phyloP scores from a whole-genome alignment of 2,888 invertebrate species.

The Amphiduros pacificus region DNA sequence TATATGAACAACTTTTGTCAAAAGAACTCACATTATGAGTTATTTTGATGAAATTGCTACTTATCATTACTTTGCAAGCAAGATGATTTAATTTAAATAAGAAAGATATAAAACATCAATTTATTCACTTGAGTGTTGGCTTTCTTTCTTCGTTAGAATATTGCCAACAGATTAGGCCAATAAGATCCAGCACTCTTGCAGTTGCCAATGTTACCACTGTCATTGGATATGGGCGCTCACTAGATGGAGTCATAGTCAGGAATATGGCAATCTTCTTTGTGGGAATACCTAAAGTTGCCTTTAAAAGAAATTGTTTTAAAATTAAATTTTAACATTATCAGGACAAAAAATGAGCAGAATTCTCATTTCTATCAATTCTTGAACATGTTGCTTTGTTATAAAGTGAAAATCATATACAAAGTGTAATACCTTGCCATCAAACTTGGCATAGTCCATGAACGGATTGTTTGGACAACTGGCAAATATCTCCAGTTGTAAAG shows the following conservation, averaged over 20 bases:
- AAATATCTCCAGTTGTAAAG: slow-evolving; percentile 76
- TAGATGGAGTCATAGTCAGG: slow-evolving; percentile 81
- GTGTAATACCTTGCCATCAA: slow-evolving; percentile 74
- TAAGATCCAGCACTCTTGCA: slow-evolving; percentile 84
- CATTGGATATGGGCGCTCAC: slow-evolving; percentile 81
- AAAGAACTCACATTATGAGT: not conserved
- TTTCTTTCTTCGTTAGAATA: slow-evolving; percentile 66
- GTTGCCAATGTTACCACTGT: slow-evolving; percentile 78
- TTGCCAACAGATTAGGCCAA: slow-evolving; percentile 84
- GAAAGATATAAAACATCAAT: too few relatives aligned
- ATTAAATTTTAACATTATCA: too few relatives aligned
- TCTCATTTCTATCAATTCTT: not conserved
- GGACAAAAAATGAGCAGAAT: too few relatives aligned
- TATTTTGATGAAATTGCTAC: not conserved
- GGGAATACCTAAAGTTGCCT: slow-evolving; percentile 66
- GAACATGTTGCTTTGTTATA: not conserved
- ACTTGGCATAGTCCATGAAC: slow-evolving; percentile 86
- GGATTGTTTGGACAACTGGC: slow-evolving; percentile 81
- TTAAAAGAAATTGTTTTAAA: not conserved
- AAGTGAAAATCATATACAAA: not conserved
- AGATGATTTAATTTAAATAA: not conserved
- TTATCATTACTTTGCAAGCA: not conserved
- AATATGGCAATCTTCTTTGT: slow-evolving; percentile 87
- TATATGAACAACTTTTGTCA: slow-evolving; percentile 5
- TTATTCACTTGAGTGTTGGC: slow-evolving; percentile 61